Base-by-base conservation (phyloP, 2,113 vertebrate genomes). In the Oncorhynchus clarkii region DNA sequence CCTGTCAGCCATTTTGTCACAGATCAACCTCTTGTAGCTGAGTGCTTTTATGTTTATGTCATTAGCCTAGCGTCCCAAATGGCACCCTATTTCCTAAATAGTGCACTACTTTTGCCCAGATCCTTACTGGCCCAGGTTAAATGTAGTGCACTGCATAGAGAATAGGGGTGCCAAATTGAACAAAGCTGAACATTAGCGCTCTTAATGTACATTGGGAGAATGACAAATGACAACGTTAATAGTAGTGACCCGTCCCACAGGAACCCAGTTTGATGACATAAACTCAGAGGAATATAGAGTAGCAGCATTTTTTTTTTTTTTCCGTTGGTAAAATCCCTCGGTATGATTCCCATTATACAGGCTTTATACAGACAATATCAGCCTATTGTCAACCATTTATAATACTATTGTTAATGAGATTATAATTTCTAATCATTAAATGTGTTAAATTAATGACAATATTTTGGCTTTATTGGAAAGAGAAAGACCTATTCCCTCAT, bases 1-100 rank as follows among this genome's bases (percentile, higher is more conserved):
- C 70, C 73, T 81, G 80, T 65, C 51, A 49, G 67, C 74, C 67
- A 73, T 86, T 87, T 79, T 78, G 69, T 76, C 67, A 48, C 71
- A 60, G 75, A 76, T 82, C 81, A 60, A 51, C 68, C 68, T 80
- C 54, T 77, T 83, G 70, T 12, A 74, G 45, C 68, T 73, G 18
- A 81, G 45, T 22, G 54, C 62, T 73, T 78, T 78, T 65, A 65
- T 70, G 76, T 27, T 66, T 65, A 34, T 59, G 69, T 71, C 60
- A 29, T 80, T 73, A 29, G 72, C 72, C 77, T 72, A 68, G 7
- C 6, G 31, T 34, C 31, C 31, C 31, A 34, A 34, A 34, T 34
- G 6, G 31, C 31, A 34, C 9, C 39, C 39, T 3, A 11, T 45
- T 45, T 8, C 2, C 0, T 45, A 45, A 45, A 45, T 45, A 45